Conservation (phyloP, 2,113 vertebrate genomes). For the Pteropus alecto region DNA sequence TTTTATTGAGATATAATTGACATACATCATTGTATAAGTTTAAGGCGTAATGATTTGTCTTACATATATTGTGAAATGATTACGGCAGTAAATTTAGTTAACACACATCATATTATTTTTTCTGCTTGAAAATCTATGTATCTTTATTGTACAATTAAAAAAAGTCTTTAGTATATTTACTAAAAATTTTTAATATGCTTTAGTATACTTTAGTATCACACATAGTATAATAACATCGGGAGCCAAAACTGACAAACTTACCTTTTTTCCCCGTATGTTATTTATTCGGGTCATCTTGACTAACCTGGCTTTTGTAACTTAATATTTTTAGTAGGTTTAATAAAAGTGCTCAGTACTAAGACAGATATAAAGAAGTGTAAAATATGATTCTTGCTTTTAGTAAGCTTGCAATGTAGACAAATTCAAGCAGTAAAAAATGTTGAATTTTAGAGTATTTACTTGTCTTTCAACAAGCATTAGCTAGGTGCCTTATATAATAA, state of each 20-base stretch:
- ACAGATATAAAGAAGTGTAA: conserved; percentile 2
- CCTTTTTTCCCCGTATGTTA: neutral
- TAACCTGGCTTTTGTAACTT: neutral
- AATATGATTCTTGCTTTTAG: neutral
- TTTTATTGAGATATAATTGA: neutral
- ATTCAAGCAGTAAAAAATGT: neutral
- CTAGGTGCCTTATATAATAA: neutral
- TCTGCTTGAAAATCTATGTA: neutral
- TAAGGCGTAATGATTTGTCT: neutral
- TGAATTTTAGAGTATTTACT: conserved; percentile 21
- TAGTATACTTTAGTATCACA: neutral
- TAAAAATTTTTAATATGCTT: neutral
- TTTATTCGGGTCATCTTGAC: neutral
- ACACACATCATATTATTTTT: neutral
- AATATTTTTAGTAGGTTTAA: neutral
- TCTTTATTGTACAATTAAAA: neutral
- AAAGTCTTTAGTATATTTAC: neutral
- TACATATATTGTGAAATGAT: neutral
- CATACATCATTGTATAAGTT: neutral
- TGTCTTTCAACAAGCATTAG: conserved; percentile 11
- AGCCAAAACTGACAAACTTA: neutral
- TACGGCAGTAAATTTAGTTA: neutral
- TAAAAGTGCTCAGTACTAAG: neutral
- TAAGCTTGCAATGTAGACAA: neutral
- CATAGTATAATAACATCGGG: neutral